Evolutionary conservation across 2,888 invertebrate genomes (phyloP), one percentile per base, ranked within the genome.

Genomic region (Melanchra persicariae): DNA sequence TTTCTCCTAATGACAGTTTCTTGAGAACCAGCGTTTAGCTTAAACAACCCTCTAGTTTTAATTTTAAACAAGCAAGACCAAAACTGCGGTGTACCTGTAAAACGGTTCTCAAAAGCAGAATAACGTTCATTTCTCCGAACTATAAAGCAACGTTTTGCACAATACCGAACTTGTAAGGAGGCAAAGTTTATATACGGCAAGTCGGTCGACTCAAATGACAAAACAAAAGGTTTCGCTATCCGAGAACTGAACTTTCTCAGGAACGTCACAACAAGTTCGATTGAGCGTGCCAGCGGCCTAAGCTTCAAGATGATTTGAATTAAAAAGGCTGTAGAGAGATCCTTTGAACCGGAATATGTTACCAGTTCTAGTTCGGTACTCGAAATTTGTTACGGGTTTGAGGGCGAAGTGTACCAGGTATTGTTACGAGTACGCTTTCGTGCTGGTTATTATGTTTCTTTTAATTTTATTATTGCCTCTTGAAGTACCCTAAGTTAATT

Each of bases 181-280:
- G 78, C 70, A 70, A 86, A 87, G 78, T 84, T 87, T 87, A 84
- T 84, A 85, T 83, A 86, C 74, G 74, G 75, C 73, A 85, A 87
- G 76, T 84, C 79, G 77, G 77, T 74, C 82, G 83, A 66, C 87
- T 90, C 90, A 88, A 89, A 89, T 91, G 88, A 89, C 90, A 86
- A 88, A 88, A 91, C 90, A 90, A 90, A 89, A 89, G 90, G 87
- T 83, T 85, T 86, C 79, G 82, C 70, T 79, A 77, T 73, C 76
- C 71, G 81, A 75, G 81, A 76, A 75, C 70, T 83, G 73, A 90
- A 89, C 86, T 90, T 90, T 79, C 86, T 82, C 83, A 85, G 85
- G 83, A 79, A 77, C 80, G 82, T 86, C 87, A 84, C 85, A 82
- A 81, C 81, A 84, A 88, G 78, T 87, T 88, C 83, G 85, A 88